A percentile compares a stretch with the other conserved stretches of the same genome.
Conservation (phyloP, 2,888 invertebrate species). For the Cosmopolites sordidus region DNA sequence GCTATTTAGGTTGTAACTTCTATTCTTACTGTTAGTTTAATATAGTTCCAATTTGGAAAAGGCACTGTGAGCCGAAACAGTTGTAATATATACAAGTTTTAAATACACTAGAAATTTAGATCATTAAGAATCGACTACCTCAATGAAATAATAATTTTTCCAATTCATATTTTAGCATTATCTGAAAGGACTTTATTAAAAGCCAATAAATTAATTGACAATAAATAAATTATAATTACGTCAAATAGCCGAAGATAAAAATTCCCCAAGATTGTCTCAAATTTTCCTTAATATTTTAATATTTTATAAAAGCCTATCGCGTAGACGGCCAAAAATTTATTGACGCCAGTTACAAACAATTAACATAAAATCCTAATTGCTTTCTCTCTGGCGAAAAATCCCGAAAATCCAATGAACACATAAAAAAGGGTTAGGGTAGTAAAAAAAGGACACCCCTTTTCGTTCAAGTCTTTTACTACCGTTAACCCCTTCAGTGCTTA, state of each 20-base stretch:
- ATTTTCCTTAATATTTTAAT: constrained; percentile 6
- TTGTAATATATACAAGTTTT: too few relatives aligned
- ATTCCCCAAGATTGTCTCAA: constrained; percentile 4
- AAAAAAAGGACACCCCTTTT: constrained; percentile 33
- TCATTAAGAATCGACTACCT: too few relatives aligned
- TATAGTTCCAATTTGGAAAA: too few relatives aligned
- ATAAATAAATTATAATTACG: constrained; percentile 11
- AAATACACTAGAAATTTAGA: too few relatives aligned
- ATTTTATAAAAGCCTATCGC: constrained; percentile 8
- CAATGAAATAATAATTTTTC: too few relatives aligned
- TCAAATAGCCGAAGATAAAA: constrained; percentile 7
- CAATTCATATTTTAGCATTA: neutral
- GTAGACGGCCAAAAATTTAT: constrained; percentile 38
- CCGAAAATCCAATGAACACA: constrained; percentile 44
- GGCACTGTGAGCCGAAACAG: too few relatives aligned
- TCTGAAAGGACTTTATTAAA: neutral
- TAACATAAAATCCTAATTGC: constrained; percentile 45
- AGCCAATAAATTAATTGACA: neutral
- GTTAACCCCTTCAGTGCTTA: constrained; percentile 41
- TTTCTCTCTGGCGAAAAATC: constrained; percentile 40
- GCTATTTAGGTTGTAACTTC: too few relatives aligned
- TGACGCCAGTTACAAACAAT: constrained; percentile 42
- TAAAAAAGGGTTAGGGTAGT: constrained; percentile 42
- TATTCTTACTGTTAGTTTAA: too few relatives aligned
- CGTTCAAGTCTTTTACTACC: constrained; percentile 37